Evolutionary conservation across 2,113 vertebrate species (phyloP), one percentile per base, ranked within the genome.

Genomic region (Lates calcarifer): DNA sequence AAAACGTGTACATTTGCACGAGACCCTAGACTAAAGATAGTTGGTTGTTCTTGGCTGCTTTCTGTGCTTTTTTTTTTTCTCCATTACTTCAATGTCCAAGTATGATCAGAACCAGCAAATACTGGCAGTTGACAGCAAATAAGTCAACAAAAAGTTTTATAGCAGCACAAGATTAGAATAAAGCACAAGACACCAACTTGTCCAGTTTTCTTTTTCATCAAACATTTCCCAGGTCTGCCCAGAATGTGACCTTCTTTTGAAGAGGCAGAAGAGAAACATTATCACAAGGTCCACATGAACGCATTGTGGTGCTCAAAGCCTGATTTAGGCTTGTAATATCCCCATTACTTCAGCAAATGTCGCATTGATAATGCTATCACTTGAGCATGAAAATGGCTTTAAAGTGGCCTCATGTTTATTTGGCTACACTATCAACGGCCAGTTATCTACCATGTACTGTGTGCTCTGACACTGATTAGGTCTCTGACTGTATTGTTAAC

Each of bases 361-460:
- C 29, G 45, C 57, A 12, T 53, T 62, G 86, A 87, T 90, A 78
- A 74, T 51, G 53, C 67, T 56, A 47, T 74, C 61, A 28, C 58
- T 68, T 60, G 45, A 77, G 58, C 6, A 24, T 72, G 68, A 81
- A 83, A 80, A 56, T 15, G 47, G 31, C 76, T 76, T 81, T 81
- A 80, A 86, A 87, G 74, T 79, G 65, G 74, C 60, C 49, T 69
- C 14, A 22, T 88, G 39, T 80, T 83, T 86, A 65, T 85, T 80
- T 77, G 63, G 55, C 49, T 14, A 14, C 63, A 29, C 35, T 79
- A 74, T 81, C 75, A 84, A 75, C n/a, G 13, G 18, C 41, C n/a
- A 10, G 29, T 47, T 61, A 43, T 66, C 77, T 53, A 22, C 43
- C 41, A 11, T 77, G 77, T 55, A 58, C 43, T 53, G 51, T 63